Evolutionary conservation across 2,797 vertebrate species (phyloP).

Genomic region (Podargus strigoides): DNA sequence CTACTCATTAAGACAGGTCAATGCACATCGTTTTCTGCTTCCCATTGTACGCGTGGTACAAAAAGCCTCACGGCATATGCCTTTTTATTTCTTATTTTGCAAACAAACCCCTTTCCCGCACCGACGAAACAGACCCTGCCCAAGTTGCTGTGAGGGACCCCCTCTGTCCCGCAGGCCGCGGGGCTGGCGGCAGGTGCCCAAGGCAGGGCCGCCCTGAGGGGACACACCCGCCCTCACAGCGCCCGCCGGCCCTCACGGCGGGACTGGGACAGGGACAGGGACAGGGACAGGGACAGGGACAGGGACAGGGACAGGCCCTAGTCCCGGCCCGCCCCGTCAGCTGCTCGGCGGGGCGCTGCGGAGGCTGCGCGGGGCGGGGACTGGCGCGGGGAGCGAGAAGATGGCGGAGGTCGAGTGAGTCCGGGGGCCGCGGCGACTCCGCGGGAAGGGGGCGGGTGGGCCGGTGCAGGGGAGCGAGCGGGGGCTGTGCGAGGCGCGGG

Average conservation of each 20-base stretch:
- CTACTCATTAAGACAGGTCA: background rate
- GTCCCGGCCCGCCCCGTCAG: too few relatives aligned
- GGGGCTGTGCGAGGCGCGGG: background rate
- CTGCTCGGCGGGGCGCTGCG: background rate
- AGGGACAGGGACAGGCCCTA: too few relatives aligned
- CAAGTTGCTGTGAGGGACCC: too few relatives aligned
- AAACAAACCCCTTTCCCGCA: too few relatives aligned
- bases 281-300: too few relatives aligned
- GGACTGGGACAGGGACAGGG: too few relatives aligned
- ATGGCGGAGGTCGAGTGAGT: slow-evolving; percentile 63
- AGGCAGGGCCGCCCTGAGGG: too few relatives aligned
- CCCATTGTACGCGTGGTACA: fast-evolving
- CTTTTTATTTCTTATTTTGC: background rate
- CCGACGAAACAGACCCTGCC: too few relatives aligned
- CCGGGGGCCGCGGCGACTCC: background rate
- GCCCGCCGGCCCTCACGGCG: too few relatives aligned
- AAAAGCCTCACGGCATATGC: fast-evolving
- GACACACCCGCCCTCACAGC: too few relatives aligned
- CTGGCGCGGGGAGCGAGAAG: slow-evolving; percentile 15
- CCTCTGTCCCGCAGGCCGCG: too few relatives aligned
- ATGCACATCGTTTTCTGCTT: background rate
- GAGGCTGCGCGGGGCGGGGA: slow-evolving; percentile 47
- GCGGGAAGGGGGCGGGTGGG: background rate
- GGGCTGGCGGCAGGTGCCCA: too few relatives aligned
- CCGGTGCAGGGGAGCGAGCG: background rate